A percentile compares a stretch with the other conserved stretches of the same genome.
phyloP scores from a whole-genome alignment of 2,797 vertebrate species.

The Bufotes viridis region DNA sequence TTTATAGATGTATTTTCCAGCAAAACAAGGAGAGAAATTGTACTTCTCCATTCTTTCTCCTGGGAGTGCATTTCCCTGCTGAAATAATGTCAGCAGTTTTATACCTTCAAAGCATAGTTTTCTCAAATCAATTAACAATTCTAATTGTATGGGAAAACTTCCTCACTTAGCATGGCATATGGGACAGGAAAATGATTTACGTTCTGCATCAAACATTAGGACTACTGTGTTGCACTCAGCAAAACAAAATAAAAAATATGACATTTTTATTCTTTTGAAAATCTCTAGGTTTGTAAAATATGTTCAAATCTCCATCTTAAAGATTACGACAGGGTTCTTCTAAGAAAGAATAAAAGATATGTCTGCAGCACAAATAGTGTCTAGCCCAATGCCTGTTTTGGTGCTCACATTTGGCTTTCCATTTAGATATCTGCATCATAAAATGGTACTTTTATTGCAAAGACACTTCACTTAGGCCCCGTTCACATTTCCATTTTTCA shows the following conservation, averaged over 20 bases:
- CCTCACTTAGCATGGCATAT: conserved; percentile 97
- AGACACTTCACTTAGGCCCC: background rate
- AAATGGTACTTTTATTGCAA: background rate
- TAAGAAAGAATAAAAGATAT: background rate
- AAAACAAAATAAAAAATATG: conserved; percentile 25
- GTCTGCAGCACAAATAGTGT: background rate
- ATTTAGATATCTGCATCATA: no score
- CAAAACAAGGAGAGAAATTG: conserved; percentile 94
- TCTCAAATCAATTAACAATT: conserved; percentile 99
- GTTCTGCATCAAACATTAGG: conserved; percentile 94
- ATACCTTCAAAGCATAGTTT: conserved; percentile 99
- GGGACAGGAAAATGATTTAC: conserved; percentile 98
- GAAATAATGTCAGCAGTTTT: conserved; percentile 99
- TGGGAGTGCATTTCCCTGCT: conserved; percentile 92
- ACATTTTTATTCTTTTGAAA: conserved; percentile 13
- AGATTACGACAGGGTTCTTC: background rate
- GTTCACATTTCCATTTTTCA: no score
- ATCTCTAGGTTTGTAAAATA: background rate
- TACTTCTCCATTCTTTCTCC: conserved; percentile 85
- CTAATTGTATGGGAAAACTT: conserved; percentile 99
- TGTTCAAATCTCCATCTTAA: background rate
- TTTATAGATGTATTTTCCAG: conserved; percentile 92
- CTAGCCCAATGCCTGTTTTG: background rate
- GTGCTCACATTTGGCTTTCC: no score
- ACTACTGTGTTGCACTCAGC: conserved; percentile 68